Percentiles rank a stretch among this genome's conserved stretches.
These are phyloP conservation scores for Pontoporia blainvillei DNA, from an alignment of 2,113 vertebrate genomes.

Conservation along the genomic window DNA sequence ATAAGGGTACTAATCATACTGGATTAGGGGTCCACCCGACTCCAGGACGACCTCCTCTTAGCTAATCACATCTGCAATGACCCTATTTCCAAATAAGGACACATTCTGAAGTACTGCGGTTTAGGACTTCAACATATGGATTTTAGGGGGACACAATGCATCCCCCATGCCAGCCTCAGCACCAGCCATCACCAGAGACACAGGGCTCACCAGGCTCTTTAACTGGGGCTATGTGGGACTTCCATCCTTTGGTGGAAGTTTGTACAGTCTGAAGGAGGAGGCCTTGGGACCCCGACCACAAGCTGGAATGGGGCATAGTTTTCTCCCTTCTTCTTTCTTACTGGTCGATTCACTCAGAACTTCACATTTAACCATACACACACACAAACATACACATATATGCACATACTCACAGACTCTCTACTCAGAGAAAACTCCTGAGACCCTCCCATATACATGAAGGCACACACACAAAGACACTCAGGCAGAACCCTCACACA, in stretches of 20 bases:
- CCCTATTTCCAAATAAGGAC: background rate
- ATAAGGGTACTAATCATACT: background rate
- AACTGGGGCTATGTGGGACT: background rate
- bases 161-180: background rate
- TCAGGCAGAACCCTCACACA: background rate
- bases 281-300: background rate
- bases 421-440: background rate
- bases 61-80: background rate
- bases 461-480: background rate
- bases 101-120: accelerated
- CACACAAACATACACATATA: background rate
- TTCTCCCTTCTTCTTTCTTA: background rate
- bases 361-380: background rate
- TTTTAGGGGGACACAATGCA: background rate
- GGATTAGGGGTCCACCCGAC: background rate
- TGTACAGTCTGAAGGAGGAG: background rate
- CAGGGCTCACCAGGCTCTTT: accelerated
- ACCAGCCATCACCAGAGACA: background rate
- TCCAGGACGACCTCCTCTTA: background rate
- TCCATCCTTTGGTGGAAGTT: background rate
- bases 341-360: background rate
- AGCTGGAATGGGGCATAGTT: background rate
- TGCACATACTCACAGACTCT: background rate
- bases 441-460: accelerated
- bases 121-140: background rate